Evolutionary conservation across 2,113 vertebrate species (phyloP), one percentile per base, ranked within the genome.

Genomic region (Chaetops frenatus): DNA sequence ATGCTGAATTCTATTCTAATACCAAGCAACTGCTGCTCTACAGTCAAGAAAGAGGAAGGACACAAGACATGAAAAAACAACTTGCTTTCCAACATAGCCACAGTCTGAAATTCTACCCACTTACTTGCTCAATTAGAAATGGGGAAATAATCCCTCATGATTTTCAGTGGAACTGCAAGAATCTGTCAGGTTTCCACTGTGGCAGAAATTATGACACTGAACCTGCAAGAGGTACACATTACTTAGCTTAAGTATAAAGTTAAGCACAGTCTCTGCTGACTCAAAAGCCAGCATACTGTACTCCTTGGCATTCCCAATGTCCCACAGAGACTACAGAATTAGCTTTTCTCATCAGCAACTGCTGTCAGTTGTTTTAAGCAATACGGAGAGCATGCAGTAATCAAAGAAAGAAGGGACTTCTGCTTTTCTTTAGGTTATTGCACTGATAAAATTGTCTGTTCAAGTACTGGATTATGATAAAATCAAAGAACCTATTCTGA

Each of bases 311-410:
- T 82, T 90, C 45, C 57, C 44, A n/a, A 0, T 15, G 36, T 33
- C 88, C 66, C 74, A 42, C 50, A 54, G 42, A 38, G 85, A 93
- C 31, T 53, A 20, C 25, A 73, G 82, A 93, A 90, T 86, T 83
- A 93, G 42, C 25, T 90, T 33, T 73, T 77, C 71, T 77, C 79
- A 78, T 73, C 80, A 77, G 31, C 67, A 93, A 2, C 50, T 90
- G 60, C 82, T 92, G 47, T 42, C 88, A 73, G n/a, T 82, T 60
- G 28, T 82, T 71, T 40, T 35, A 56, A 70, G 79, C 50, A 61
- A 16, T 22, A 50, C 0, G 3, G 21, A 60, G 16, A 19, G 47
- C 9, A 25, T 1, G 10, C n/a, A 60, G n/a, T 15, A 20, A 40
- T 5, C 25, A 81, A 92, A 91, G 24, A 74, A 82, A 31, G 33